phyloP scores from a whole-genome alignment of 2,888 invertebrate genomes.

The Octonoba sinensis region DNA sequence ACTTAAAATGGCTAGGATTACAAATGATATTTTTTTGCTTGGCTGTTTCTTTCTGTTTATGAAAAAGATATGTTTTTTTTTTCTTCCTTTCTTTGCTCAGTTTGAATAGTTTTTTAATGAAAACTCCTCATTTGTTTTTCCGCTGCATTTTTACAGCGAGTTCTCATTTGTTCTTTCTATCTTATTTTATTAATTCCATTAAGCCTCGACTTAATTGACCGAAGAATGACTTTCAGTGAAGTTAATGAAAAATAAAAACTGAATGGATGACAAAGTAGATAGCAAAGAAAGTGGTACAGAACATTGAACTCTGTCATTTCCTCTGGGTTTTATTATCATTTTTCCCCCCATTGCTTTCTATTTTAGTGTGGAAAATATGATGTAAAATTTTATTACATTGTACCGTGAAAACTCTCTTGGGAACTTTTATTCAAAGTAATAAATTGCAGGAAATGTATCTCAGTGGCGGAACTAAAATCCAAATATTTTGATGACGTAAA shows the following conservation, averaged over 20 bases:
- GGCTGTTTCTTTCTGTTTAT: background rate
- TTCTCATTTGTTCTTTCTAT: slow-evolving; percentile 1
- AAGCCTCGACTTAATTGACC: slow-evolving; percentile 49
- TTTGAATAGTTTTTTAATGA: slow-evolving; percentile 35
- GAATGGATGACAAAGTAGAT: slow-evolving; percentile 5
- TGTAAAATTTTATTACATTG: no score
- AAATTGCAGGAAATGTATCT: no score
- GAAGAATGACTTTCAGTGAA: slow-evolving; percentile 20
- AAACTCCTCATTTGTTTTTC: slow-evolving; percentile 13
- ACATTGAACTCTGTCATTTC: no score
- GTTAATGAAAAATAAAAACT: background rate
- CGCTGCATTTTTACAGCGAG: slow-evolving; percentile 13
- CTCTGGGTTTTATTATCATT: no score
- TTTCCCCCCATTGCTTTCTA: no score
- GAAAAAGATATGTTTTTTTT: slow-evolving; percentile 27
- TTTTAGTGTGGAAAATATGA: no score
- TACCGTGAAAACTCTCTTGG: no score
- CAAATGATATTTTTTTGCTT: slow-evolving; percentile 30
- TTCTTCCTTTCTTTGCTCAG: slow-evolving; percentile 17
- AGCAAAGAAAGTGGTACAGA: slow-evolving; percentile 10
- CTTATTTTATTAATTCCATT: slow-evolving; percentile 57
- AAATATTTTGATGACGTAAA: no score
- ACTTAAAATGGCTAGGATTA: slow-evolving; percentile 28
- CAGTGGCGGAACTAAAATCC: no score
- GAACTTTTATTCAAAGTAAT: no score